Base-by-base conservation (phyloP, 1,140 invertebrate genomes). In the Aphidius gifuensis region DNA sequence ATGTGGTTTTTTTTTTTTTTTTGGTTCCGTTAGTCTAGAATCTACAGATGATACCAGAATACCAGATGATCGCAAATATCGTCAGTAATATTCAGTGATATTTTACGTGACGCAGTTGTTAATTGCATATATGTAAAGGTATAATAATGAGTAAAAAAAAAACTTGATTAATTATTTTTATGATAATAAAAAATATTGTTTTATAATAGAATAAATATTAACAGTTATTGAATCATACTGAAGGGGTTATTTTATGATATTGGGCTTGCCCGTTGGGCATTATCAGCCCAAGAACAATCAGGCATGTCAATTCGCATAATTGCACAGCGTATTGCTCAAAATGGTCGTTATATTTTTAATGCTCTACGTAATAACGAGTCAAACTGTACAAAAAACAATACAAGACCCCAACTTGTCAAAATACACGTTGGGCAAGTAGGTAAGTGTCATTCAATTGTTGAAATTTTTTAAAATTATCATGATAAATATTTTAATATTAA, bases 361-460 rank as follows among this genome's bases (percentile, higher is more conserved):
- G 75, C 74, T 65, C 68, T 82, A 58, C 80, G 76, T 68, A 82
- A 80, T 71, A 75, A 77, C 68, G 78, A 83, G 61, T 74, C 74
- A 71, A 72, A 76, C 64, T 69, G 66, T 65, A 65, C 68, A 60
- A 68, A 61, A 59, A 65, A 40, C 48, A 68, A 71, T 49, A 40
- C 67, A 46, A 64, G 64, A 53, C 65, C 61, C 16, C 65, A 72
- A n/a, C 16, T 67, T 64, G 70, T 71, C 77, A 79, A 79, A 61
- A 78, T 80, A 81, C 83, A 83, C 82, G 81, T 83, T 83, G 80
- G 76, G 73, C 79, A 82, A 80, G 76, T 80, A 80, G 79, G 77
- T 75, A 73, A 82, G 72, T 74, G 67, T 16, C 4, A 60, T 6
- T 21, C 4, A 44, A 7, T 16, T 16, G 8, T 5, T n/a, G 16